Evolutionary conservation across 2,888 invertebrate genomes (phyloP), one percentile per base, ranked within the genome.

Genomic region (Psylliodes chrysocephalus): DNA sequence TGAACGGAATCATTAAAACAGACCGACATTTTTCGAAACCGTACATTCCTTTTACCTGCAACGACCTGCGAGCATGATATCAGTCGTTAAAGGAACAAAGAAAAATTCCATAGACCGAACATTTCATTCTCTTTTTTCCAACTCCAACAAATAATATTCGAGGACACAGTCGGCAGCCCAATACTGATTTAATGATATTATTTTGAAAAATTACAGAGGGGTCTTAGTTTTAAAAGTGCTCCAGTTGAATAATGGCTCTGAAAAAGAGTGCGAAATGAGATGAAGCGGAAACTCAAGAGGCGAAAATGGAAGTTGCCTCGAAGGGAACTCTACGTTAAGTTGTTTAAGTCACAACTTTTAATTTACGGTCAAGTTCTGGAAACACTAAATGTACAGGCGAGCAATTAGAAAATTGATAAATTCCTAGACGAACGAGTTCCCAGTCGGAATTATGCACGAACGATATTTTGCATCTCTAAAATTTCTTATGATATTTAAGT

Each of bases 341-440:
- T 75, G 68, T 72, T 72, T 68, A 73, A 73, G 73, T 73, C 73
- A 68, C 75, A 74, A 75, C 71, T 76, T 76, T 74, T 73, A 76
- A 76, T 76, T 75, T 75, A 76, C 74, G 75, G 74, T 73, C 75
- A 73, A 74, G 67, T 73, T 69, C 70, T 67, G 68, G 72, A 71
- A 73, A 73, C 71, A 73, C 69, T 71, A 68, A 73, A 71, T 70
- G 68, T 71, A 72, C 72, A 68, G 71, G 63, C 54, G 68, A 66
- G 72, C 75, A 75, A 75, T 75, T 75, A 75, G 72, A 73, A 73
- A 75, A 75, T 74, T 73, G 73, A 74, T 69, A 69, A 67, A 64
- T 69, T 59, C n/a, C 33, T 44, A 49, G 51, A 57, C 46, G 54
- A 42, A 49, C 55, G 52, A 63, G 47, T 64, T 63, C 54, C 25